Evolutionary conservation across 2,113 vertebrate species (phyloP).

Genomic region (Clinocottus analis): DNA sequence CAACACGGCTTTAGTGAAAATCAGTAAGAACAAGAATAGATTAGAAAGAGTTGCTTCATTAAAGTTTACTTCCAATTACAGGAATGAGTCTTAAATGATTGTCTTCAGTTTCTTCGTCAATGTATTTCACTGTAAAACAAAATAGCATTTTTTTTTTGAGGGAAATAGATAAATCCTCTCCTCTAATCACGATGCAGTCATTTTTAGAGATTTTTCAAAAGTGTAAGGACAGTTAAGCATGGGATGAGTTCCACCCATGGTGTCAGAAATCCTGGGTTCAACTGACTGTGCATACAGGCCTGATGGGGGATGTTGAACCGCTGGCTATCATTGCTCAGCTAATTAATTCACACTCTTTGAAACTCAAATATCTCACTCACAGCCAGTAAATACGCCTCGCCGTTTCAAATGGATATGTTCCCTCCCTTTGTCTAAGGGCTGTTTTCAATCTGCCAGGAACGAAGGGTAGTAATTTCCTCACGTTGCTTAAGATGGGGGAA

Average conservation of each 20-base stretch:
- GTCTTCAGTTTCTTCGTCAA: neutral
- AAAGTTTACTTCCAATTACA: neutral
- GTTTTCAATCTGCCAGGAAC: slow-evolving; percentile 68
- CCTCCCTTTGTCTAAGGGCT: slow-evolving; percentile 38
- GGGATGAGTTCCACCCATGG: neutral
- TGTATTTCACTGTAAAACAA: neutral
- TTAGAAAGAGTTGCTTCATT: neutral
- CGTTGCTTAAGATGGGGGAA: slow-evolving; percentile 70
- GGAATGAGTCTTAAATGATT: neutral
- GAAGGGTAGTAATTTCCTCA: slow-evolving; percentile 72
- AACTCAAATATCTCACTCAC: slow-evolving; percentile 21
- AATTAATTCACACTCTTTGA: slow-evolving; percentile 51
- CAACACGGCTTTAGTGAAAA: neutral
- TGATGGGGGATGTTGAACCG: neutral
- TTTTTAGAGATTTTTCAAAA: neutral
- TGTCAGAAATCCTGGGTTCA: slow-evolving; percentile 15
- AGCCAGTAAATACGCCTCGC: slow-evolving; percentile 27
- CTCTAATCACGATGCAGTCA: neutral
- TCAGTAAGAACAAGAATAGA: neutral
- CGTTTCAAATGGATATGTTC: slow-evolving; percentile 44
- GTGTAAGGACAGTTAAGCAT: neutral
- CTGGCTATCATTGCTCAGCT: slow-evolving; percentile 6
- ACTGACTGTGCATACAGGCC: neutral
- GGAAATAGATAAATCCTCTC: neutral
- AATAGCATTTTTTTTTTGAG: neutral